These are phyloP conservation scores for Hydropsyche betteni DNA, from an alignment of 2,888 invertebrate species.

Conservation along the genomic window DNA sequence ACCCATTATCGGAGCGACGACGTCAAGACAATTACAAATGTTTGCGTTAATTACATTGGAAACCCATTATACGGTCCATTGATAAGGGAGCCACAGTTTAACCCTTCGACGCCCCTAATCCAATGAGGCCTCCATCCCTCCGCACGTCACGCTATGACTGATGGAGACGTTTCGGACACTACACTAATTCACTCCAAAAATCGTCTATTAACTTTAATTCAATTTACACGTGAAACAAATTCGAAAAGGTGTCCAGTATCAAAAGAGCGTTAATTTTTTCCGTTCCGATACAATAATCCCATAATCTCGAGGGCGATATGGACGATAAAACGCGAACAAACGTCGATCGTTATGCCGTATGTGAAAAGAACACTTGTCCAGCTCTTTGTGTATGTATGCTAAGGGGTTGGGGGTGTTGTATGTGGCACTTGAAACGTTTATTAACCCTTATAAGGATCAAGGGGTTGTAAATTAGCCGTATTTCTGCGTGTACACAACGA, in stretches of 20 bases:
- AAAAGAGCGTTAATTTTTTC: too few species aligned
- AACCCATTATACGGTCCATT: slow-evolving; percentile 45
- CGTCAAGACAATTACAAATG: slow-evolving; percentile 41
- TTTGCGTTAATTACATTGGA: slow-evolving; percentile 45
- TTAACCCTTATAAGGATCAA: slow-evolving; percentile 43
- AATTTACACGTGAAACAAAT: too few species aligned
- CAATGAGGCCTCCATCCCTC: slow-evolving; percentile 35
- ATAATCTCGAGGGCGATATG: too few species aligned
- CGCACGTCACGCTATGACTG: slow-evolving; percentile 42
- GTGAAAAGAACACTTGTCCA: slow-evolving; percentile 45
- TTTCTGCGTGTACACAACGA: slow-evolving; percentile 6
- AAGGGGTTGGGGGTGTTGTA: slow-evolving; percentile 32
- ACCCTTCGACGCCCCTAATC: slow-evolving; percentile 42
- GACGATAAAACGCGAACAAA: background rate
- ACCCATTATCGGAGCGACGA: slow-evolving; percentile 20
- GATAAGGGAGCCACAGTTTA: slow-evolving; percentile 42
- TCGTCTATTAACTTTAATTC: background rate
- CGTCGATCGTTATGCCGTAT: slow-evolving; percentile 15
- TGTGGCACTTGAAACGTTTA: slow-evolving; percentile 39
- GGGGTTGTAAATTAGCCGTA: slow-evolving; percentile 45
- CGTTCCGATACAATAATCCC: too few species aligned
- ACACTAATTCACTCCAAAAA: slow-evolving; percentile 35
- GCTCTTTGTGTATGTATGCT: slow-evolving; percentile 12
- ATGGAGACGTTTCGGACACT: slow-evolving; percentile 40
- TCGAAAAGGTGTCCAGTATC: too few species aligned